Evolutionary conservation across 1,140 invertebrate species (phyloP), one percentile per base, ranked within the genome.

Genomic region (Choristoneura fumiferana): DNA sequence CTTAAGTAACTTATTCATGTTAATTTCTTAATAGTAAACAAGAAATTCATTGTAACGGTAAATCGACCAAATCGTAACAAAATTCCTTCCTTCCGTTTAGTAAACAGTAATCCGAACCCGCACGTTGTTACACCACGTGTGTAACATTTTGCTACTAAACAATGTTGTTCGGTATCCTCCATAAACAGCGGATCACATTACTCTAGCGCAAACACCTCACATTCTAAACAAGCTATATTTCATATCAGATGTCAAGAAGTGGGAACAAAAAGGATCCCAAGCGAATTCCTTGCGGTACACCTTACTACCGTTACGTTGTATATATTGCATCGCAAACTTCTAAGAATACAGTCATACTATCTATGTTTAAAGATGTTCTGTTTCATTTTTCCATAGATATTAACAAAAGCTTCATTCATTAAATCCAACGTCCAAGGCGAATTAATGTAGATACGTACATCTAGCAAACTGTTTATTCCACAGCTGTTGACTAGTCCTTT

Each of bases 51-150:
- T 3, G 22, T 29, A 29, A 29, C 22, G 22, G 2, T 29, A 29
- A 29, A 29, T 29, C 22, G 6, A 29, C 22, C 6, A 29, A 29
- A 29, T 29, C 22, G 43, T 49, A 49, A 49, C 43, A 29, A 29
- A 49, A 49, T 49, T 29, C 43, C 43, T 49, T 49, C 43, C 43
- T 49, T 33, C 18, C 18, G 43, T 49, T 49, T 49, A 15, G 22
- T 33, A 14, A 49, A 49, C 18, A 12, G 35, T 37, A 12, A 10
- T 9, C n/a, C 0, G 17, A 12, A 2, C n/a, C n/a, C 0, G 17
- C 43, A 49, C 43, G 43, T 49, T 49, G 43, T 22, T 10, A 22
- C 43, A 33, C 8, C 43, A 49, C 43, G 43, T 49, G 43, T 12
- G 9, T n/a, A 29, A 29, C 40, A 45, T 45, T 45, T 18, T 18